These are phyloP conservation scores for Pomacea maculata DNA, from an alignment of 1,140 invertebrate genomes.

Conservation along the genomic window DNA sequence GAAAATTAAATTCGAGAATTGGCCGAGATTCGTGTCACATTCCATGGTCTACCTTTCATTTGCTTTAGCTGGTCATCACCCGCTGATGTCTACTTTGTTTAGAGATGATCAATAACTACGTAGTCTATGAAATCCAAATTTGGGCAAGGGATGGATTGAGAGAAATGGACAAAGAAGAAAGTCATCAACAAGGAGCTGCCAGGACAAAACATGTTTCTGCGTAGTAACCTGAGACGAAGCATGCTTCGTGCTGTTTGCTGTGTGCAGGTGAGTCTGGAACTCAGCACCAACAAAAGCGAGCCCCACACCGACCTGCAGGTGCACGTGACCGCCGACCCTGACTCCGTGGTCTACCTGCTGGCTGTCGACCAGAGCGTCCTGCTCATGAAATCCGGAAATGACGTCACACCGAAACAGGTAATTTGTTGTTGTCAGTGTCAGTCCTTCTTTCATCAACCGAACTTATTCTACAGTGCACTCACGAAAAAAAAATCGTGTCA, in stretches of 20 bases:
- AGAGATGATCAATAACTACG: not conserved
- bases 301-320: slow-evolving; percentile 75
- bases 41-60: not conserved
- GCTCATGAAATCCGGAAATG: slow-evolving; percentile 75
- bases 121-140: not conserved
- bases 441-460: not conserved
- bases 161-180: too few species aligned
- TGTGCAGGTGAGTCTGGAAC: slow-evolving; percentile 61
- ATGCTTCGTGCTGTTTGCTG: not conserved
- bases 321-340: slow-evolving; percentile 11
- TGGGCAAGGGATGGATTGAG: not conserved
- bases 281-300: slow-evolving; percentile 67
- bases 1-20: too few species aligned
- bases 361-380: slow-evolving; percentile 89
- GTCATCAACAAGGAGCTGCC: too few species aligned
- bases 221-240: too few species aligned
- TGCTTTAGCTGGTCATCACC: not conserved
- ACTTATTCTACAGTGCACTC: too few species aligned
- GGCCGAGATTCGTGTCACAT: too few species aligned
- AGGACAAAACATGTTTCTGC: too few species aligned
- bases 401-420: slow-evolving; percentile 70
- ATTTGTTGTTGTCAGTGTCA: not conserved
- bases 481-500: too few species aligned
- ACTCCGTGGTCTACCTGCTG: slow-evolving; percentile 17
- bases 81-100: not conserved